Evolutionary conservation across 2,888 invertebrate genomes (phyloP), one percentile per base, ranked within the genome.

Genomic region (Odontothrips loti): DNA sequence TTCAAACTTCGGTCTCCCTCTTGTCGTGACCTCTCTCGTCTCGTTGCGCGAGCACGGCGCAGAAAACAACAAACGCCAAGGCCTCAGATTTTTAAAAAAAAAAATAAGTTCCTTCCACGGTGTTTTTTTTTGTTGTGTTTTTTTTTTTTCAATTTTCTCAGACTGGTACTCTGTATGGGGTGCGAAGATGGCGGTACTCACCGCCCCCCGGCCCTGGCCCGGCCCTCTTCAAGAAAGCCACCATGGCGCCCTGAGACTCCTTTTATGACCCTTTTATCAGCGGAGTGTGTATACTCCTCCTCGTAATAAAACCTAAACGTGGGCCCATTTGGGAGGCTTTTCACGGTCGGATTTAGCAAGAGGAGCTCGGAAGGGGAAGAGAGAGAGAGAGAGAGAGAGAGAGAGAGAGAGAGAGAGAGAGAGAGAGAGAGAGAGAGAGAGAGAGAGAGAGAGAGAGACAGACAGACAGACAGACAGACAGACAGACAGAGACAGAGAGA

Each of bases 241-340:
- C 27, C 20, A 80, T 75, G 20, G 29, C 29, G 23, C 47, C 15
- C 51, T 48, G 58, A 80, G 58, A 23, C 68, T 75, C 29, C 81
- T 27, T 79, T 81, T 79, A 81, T 81, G 79, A 79, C 78, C 81
- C 78, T 29, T 81, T 78, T 79, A 81, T 81, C 78, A 81, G 79
- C 81, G 47, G 47, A 75, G 68, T 75, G 68, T 75, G 68, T 75
- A 75, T 75, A 75, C 68, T 75, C 68, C 68, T 75, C 68, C 27
- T 75, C 68, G 68, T 75, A 75, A 75, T 75, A 75, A 75, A 75
- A 75, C 68, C 68, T 75, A 75, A 75, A 75, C 68, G 68, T 75
- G 68, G 68, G 68, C 68, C 68, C 68, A 75, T 75, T 75, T 75
- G 68, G 68, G 68, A 75, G 68, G 68, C 68, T 75, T 75, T 75